phyloP scores from a whole-genome alignment of 2,797 vertebrate genomes.

The Galaxias olidus region DNA sequence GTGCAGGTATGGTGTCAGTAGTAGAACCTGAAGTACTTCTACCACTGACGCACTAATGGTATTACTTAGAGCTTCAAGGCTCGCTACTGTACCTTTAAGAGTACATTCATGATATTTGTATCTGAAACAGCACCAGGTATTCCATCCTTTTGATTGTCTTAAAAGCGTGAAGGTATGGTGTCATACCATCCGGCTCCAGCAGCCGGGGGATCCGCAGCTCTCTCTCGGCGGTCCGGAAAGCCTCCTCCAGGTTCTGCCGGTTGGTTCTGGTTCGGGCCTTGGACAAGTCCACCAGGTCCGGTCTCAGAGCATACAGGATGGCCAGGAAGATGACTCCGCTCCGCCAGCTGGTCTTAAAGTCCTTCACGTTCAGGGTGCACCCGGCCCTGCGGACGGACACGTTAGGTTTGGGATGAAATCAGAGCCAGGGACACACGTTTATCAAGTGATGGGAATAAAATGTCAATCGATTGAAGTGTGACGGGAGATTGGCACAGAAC shows the following conservation, averaged over 20 bases:
- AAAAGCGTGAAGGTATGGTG: not conserved
- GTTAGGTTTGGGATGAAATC: not conserved
- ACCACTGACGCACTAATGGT: too few species aligned
- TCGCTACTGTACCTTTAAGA: too few species aligned
- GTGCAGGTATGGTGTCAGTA: slow-evolving; percentile 15
- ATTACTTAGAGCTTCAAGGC: too few species aligned
- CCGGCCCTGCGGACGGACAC: slow-evolving; percentile 59
- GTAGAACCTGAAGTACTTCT: too few species aligned
- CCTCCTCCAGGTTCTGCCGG: slow-evolving; percentile 90
- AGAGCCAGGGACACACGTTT: not conserved
- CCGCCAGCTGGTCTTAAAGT: slow-evolving; percentile 94
- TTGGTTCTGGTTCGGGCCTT: slow-evolving; percentile 81
- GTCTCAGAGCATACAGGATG: slow-evolving; percentile 83
- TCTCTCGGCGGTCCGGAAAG: slow-evolving; percentile 84
- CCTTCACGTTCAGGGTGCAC: slow-evolving; percentile 79
- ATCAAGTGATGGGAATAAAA: not conserved
- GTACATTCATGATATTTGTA: too few species aligned
- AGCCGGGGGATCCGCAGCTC: slow-evolving; percentile 88
- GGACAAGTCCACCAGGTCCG: slow-evolving; percentile 85
- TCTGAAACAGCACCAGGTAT: too few species aligned
- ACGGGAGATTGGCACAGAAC: too few species aligned
- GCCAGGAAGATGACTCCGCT: slow-evolving; percentile 90
- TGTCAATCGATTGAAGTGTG: too few species aligned
- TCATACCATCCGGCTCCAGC: slow-evolving; percentile 88
- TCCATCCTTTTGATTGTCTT: too few species aligned